Base-by-base conservation (phyloP, 2,113 vertebrate species). In the Chloropsis cyanopogon region DNA sequence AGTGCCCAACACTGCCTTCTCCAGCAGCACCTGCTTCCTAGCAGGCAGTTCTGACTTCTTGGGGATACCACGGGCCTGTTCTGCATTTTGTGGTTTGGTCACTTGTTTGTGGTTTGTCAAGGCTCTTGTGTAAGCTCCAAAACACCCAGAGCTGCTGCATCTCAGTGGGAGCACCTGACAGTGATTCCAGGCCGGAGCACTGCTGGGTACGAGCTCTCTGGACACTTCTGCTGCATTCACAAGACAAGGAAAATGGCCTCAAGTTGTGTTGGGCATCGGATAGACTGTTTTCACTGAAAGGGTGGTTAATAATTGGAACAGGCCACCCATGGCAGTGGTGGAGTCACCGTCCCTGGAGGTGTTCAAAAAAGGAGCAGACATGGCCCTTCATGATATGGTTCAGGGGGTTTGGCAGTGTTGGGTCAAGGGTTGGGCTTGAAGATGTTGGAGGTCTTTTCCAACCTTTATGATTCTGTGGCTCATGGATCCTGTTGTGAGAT, bases 281-380 rank as follows among this genome's bases (percentile, higher is more conserved):
- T 16, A 33, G 41, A 61, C 11, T 49, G 31, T 29, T 35, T 69
- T 49, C 29, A 19, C 49, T 56, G 25, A 56, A 56, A 70, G 49
- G 4, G 5, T 61, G 54, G 22, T 11, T 41, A 16, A 31, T 25
- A n/a, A 11, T 14, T 70, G 71, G n/a, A 49, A 54, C 0, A 0
- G n/a, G 28, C 26, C n/a, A 37, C 19, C 28, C 20, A 25, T 24
- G 24, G 41, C 35, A 35, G 29, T 26, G 41, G 21, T 47, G 21
- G 25, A 26, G 25, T 49, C 42, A 28, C 12, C 26, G 20, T 24
- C 49, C 7, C 33, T 42, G 49, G 22, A 77, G 49, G 31, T 37
- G 64, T 4, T 77, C 31, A 37, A 2, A 31, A 54, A 19, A 26
- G 6, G 35, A 56, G 31, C 23, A 76, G 35, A 24, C 0, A 0